Conservation (phyloP, 2,797 vertebrate genomes). For the Brachyrhaphis roseni region DNA sequence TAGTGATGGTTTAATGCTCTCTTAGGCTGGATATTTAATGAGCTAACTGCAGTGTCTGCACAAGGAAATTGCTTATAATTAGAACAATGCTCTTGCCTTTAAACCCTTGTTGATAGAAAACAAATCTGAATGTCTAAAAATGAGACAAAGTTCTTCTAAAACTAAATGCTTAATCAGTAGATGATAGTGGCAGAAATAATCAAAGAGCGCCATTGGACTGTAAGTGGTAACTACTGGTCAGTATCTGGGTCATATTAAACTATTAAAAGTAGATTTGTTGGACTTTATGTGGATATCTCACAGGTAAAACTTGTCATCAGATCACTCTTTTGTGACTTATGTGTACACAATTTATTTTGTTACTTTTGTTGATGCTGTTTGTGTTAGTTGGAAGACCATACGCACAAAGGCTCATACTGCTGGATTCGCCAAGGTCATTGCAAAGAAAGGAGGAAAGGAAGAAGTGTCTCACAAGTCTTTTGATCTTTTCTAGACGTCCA, state of each 20-base stretch:
- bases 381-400: conserved; percentile 15
- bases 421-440: conserved; percentile 69
- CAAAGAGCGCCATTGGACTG: not conserved
- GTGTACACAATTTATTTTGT: conserved; percentile 16
- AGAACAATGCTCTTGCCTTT: not conserved
- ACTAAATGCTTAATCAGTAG: not conserved
- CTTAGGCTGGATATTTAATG: not conserved
- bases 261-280: conserved; percentile 40
- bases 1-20: not conserved
- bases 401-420: conserved; percentile 41
- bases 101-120: not conserved
- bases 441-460: conserved; percentile 46
- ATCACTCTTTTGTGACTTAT: conserved; percentile 15
- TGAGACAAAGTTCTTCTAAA: not conserved
- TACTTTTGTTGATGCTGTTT: conserved; percentile 49
- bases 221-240: conserved; percentile 37
- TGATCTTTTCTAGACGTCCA: conserved; percentile 44
- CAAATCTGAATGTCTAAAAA: not conserved
- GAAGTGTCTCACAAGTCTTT: conserved; percentile 55
- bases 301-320: conserved; percentile 32
- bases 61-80: not conserved
- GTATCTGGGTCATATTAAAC: conserved; percentile 46
- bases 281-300: conserved; percentile 25
- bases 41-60: not conserved
- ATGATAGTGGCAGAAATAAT: not conserved